These are phyloP conservation scores for Drosophila lacertosa DNA, from an alignment of 1,140 invertebrate species.

Conservation along the genomic window DNA sequence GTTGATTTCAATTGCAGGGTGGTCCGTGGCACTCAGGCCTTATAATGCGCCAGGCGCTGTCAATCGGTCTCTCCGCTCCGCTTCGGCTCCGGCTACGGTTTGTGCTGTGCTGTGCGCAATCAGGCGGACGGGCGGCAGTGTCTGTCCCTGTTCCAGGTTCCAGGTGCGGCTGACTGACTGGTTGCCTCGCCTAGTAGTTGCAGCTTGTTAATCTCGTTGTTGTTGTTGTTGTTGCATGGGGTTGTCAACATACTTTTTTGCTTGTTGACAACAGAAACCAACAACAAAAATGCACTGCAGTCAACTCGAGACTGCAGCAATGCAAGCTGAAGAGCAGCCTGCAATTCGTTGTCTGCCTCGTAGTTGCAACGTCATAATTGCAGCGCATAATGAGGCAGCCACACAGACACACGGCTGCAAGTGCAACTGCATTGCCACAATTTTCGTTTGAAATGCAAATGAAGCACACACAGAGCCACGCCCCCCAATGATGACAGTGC, in stretches of 20 bases:
- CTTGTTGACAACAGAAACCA: slow-evolving; percentile 66
- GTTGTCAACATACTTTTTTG: slow-evolving; percentile 75
- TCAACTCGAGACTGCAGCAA: slow-evolving; percentile 50
- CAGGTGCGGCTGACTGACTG: slow-evolving; percentile 52
- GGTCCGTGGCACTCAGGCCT: slow-evolving; percentile 64
- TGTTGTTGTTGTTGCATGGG: slow-evolving; percentile 34
- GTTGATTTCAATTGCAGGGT: slow-evolving; percentile 75
- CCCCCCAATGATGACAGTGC: slow-evolving; percentile 32
- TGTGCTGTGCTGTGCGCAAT: slow-evolving; percentile 52
- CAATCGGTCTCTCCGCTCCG: slow-evolving; percentile 52
- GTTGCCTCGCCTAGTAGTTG: slow-evolving; percentile 71
- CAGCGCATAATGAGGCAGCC: slow-evolving; percentile 73
- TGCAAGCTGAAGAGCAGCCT: slow-evolving; percentile 61
- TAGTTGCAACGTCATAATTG: slow-evolving; percentile 76
- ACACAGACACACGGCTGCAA: slow-evolving; percentile 23
- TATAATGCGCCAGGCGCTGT: slow-evolving; percentile 72
- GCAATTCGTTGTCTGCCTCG: slow-evolving; percentile 57
- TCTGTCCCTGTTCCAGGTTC: slow-evolving; percentile 38
- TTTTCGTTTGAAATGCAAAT: slow-evolving; percentile 77
- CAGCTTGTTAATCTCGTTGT: slow-evolving; percentile 71
- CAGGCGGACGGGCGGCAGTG: slow-evolving; percentile 49
- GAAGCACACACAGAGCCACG: slow-evolving; percentile 62
- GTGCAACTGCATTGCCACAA: slow-evolving; percentile 48
- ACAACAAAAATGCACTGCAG: slow-evolving; percentile 48
- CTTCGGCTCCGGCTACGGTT: slow-evolving; percentile 13